Percentiles rank a stretch among this genome's conserved stretches.
These are phyloP conservation scores for Coccyzus lansbergi DNA, from an alignment of 2,797 vertebrate genomes.

Conservation along the genomic window DNA sequence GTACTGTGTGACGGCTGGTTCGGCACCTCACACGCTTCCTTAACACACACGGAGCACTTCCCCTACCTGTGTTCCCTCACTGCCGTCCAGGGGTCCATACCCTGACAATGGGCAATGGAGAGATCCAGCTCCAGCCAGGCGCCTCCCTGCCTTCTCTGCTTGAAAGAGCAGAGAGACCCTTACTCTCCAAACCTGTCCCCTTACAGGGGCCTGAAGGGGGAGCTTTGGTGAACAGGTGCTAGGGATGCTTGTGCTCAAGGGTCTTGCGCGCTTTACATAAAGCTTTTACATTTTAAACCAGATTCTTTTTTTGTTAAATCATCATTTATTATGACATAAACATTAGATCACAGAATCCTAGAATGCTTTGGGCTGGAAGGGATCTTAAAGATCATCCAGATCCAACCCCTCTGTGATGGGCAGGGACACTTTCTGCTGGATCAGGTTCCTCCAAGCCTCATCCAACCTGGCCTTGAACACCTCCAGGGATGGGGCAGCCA, in stretches of 20 bases:
- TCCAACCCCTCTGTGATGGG: too few relatives aligned
- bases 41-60: neutral
- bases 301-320: too few relatives aligned
- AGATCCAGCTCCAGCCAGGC: too few relatives aligned
- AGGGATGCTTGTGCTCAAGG: neutral
- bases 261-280: neutral
- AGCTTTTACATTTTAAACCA: neutral
- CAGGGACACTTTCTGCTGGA: too few relatives aligned
- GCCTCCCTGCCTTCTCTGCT: neutral
- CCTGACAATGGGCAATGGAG: accelerated
- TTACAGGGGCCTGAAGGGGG: accelerated
- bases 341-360: too few relatives aligned
- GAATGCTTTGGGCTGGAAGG: too few relatives aligned
- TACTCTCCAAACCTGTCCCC: neutral
- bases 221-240: neutral
- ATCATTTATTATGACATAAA: too few relatives aligned
- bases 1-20: accelerated
- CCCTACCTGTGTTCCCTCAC: neutral
- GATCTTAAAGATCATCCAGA: too few relatives aligned
- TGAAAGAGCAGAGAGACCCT: accelerated
- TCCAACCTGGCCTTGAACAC: too few relatives aligned
- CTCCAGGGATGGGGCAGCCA: too few relatives aligned
- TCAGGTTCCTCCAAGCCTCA: too few relatives aligned
- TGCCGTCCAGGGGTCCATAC: neutral
- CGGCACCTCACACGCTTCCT: neutral